Base-by-base conservation (phyloP, 2,113 vertebrate genomes). In the Ammodytes marinus region DNA sequence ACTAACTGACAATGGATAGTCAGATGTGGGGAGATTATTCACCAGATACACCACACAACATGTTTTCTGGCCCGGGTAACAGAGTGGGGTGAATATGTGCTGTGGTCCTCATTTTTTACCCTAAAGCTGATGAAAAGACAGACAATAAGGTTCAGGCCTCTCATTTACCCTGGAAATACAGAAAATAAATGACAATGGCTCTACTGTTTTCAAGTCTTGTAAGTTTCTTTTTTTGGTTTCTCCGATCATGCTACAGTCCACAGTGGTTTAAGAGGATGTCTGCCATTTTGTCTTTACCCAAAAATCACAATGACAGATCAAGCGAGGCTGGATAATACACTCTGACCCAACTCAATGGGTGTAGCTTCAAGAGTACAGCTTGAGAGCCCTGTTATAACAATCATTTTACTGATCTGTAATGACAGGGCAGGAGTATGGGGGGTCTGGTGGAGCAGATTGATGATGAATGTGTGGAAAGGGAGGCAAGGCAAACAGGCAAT, bases 391-490 rank as follows among this genome's bases (percentile, higher is more conserved):
- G 65, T 54, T 65, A 88, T 87, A 88, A 79, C 77, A 77, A 92
- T 91, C 86, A 88, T 80, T 66, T 76, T 67, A 60, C 74, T 87
- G 84, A 88, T 92, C 77, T 83, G 83, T 89, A 90, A 88, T 85
- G 78, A 89, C 88, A 87, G 83, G 59, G 63, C 65, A 53, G 66
- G 15, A 65, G 68, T 84, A 40, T 39, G 57, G 39, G 27, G 67
- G 78, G 19, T 80, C 75, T 70, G 69, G 40, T 19, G 7, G 43
- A 79, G 72, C 61, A 88, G 35, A 80, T 78, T 58, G 27, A 27
- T 77, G 82, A 86, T 75, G 77, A 87, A 82, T 79, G 76, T 84
- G 65, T 47, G 71, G 52, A 80, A 67, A 60, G 60, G 72, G 55
- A 77, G 60, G 52, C 54, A 49, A 73, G 54, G 49, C 53, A 78